Evolutionary conservation across 2,113 vertebrate species (phyloP).

Genomic region (Prolemur simus): DNA sequence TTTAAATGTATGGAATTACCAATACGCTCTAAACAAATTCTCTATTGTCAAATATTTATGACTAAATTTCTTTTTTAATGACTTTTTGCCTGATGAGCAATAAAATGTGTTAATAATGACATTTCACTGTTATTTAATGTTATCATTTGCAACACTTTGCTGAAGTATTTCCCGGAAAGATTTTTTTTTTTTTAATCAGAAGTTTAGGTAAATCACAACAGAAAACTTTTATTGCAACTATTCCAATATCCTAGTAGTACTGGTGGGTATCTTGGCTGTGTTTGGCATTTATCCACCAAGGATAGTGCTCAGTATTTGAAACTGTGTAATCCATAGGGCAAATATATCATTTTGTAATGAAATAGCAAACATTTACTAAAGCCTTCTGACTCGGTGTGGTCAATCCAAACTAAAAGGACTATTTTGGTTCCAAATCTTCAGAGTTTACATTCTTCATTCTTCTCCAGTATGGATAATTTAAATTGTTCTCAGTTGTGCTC

Average conservation of each 20-base stretch:
- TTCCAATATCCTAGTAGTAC: not conserved
- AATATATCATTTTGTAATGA: not conserved
- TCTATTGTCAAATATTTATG: not conserved
- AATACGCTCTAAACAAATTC: not conserved
- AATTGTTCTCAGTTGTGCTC: not conserved
- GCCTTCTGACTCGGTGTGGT: not conserved
- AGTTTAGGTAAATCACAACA: not conserved
- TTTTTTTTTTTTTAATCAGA: not conserved
- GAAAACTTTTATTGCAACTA: not conserved
- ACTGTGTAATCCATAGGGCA: not conserved
- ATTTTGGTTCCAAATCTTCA: not conserved
- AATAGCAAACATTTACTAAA: not conserved
- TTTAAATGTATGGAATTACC: not conserved
- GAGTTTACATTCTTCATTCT: not conserved
- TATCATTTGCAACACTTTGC: not conserved
- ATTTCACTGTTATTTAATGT: slow-evolving; percentile 18
- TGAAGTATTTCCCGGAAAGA: not conserved
- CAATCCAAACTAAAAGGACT: not conserved
- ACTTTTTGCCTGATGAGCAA: not conserved
- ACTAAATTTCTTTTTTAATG: not conserved
- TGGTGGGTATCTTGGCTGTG: not conserved
- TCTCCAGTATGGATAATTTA: not conserved
- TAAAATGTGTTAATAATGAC: not conserved
- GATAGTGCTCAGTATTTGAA: not conserved
- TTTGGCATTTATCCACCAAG: not conserved